Conservation (phyloP, 2,113 vertebrate genomes). For the Pelobates fuscus region DNA sequence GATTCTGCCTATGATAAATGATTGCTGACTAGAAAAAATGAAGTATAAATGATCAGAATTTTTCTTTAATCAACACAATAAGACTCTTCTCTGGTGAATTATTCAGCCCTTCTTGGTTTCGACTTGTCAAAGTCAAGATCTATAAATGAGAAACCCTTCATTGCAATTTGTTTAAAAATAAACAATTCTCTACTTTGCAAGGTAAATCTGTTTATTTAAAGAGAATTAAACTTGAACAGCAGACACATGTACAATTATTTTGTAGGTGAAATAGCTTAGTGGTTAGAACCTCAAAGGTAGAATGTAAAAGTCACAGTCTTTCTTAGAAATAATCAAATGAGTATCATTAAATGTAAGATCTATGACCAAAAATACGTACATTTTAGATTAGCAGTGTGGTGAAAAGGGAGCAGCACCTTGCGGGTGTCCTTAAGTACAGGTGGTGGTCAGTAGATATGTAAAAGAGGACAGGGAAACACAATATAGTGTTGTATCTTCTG, state of each 20-base stretch:
- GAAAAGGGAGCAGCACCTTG: no score
- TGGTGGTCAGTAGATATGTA: no score
- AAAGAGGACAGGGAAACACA: no score
- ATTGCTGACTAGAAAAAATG: conserved; percentile 47
- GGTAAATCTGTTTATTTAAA: conserved; percentile 12
- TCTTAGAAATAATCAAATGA: no score
- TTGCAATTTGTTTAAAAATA: conserved; percentile 23
- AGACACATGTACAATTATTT: background rate
- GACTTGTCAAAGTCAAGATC: conserved; percentile 42
- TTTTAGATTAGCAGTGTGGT: no score
- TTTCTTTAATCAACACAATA: conserved; percentile 47
- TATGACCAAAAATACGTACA: no score
- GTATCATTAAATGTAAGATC: no score
- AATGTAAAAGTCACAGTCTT: no score
- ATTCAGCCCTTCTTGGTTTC: conserved; percentile 32
- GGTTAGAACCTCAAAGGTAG: background rate
- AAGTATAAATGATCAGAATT: conserved; percentile 45
- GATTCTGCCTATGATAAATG: conserved; percentile 48
- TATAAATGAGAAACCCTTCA: conserved; percentile 42
- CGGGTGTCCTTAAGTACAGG: no score
- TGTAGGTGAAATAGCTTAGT: no score
- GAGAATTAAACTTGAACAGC: background rate
- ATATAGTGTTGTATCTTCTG: no score
- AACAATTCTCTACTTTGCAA: conserved; percentile 1
- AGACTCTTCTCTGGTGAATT: conserved; percentile 39